A percentile compares a stretch with the other conserved stretches of the same genome.
Evolutionary conservation across 30 jellyfish, hydroid and myxozoan genomes (phyloP).

Genomic region (Aurelia coerulea): DNA sequence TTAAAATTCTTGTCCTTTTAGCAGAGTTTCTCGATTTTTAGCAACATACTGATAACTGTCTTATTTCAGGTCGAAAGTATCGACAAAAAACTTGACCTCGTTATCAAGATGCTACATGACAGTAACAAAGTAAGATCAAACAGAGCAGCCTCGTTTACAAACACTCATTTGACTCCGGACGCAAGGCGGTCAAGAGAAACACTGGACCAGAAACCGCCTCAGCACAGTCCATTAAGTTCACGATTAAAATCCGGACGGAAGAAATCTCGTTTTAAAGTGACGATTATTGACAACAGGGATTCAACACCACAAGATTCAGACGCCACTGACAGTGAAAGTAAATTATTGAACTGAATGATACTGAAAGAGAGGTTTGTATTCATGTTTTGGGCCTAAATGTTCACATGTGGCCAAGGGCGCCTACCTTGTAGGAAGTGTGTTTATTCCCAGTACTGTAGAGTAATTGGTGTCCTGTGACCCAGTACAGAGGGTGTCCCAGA

Average conservation of each 20-base stretch:
- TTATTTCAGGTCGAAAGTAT: constrained; percentile 47
- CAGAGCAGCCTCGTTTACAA: constrained; percentile 61
- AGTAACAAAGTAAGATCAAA: constrained; percentile 47
- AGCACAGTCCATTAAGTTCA: constrained; percentile 13
- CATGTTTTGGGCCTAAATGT: too few relatives aligned
- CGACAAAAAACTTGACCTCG: constrained; percentile 55
- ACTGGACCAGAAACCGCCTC: constrained; percentile 34
- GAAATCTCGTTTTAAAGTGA: constrained; percentile 51
- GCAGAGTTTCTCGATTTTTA: too few relatives aligned
- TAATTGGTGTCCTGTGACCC: too few relatives aligned
- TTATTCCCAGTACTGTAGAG: too few relatives aligned
- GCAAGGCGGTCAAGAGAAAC: constrained; percentile 48
- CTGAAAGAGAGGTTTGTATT: too few relatives aligned
- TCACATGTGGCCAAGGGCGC: too few relatives aligned
- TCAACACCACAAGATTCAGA: not conserved
- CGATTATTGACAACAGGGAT: constrained; percentile 36
- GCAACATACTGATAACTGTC: not conserved
- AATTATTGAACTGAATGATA: too few relatives aligned
- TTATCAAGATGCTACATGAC: constrained; percentile 56
- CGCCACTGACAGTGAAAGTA: too few relatives aligned
- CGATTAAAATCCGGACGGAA: constrained; percentile 19
- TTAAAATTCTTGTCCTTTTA: too few relatives aligned
- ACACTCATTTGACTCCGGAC: constrained; percentile 47
- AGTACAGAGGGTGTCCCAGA: too few relatives aligned
- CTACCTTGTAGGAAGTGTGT: too few relatives aligned